Base-by-base conservation (phyloP, 2,888 invertebrate species). In the Salticus scenicus region DNA sequence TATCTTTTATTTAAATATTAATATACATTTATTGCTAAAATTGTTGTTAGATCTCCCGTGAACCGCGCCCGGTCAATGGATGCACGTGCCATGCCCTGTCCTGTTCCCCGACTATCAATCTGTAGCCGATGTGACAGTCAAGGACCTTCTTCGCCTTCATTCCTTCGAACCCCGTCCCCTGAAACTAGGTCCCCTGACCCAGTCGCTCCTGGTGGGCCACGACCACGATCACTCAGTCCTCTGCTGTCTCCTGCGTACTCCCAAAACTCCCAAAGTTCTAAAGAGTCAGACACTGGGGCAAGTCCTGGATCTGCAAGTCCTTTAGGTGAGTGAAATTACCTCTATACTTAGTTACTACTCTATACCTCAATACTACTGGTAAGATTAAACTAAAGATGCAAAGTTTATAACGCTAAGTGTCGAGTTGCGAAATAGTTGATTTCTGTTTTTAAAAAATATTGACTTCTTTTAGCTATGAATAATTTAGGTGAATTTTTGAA, bases 171-270 rank as follows among this genome's bases (percentile, higher is more conserved):
- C 89, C 89, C 89, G 88, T 70, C 95, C 95, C 90, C 94, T 96
- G 57, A 95, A 95, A 8, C 95, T 95, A 0, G 96, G 96, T 0
- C 96, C 96, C 42, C 93, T 27, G 94, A 94, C 0, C 88, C 87
- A 31, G 51, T 69, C 37, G 79, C 79, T 47, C 82, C 87, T 24
- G 82, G 76, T 47, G 80, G 80, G 31, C 67, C 75, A 57, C 69
- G 87, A 73, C 87, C 87, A 27, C 41, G 83, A n/a, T 87, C 87
- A n/a, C 79, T 87, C 31, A 83, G 83, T 51, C 88, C 88, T 10
- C 67, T 88, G 12, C 86, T 88, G 31, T 87, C 87, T 0, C 87
- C 85, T 1, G 85, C 84, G 2, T 86, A 82, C 41, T 77, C 87
- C 14, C 71, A 76, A 33, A 76, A 80, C n/a, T 86, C 86, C 12